Base-by-base conservation (phyloP, 2,797 vertebrate species). In the Cossypha caffra region DNA sequence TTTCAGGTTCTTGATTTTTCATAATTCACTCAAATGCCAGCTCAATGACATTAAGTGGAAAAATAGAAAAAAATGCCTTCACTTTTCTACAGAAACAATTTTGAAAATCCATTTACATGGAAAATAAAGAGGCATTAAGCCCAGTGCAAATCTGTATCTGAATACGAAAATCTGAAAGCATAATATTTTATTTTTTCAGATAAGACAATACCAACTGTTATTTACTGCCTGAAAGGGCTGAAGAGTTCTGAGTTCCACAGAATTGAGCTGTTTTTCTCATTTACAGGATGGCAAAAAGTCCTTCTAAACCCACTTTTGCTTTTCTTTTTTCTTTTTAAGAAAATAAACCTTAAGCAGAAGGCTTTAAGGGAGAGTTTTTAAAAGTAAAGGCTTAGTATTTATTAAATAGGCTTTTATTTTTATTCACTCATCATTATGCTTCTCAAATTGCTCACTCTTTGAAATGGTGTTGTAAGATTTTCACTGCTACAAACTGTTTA, bases 91-190 rank as follows among this genome's bases (percentile, higher is more conserved):
- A 96, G 96, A 96, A 96, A 97, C 96, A 95, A 95, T 97, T 96
- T 96, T 95, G 95, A 96, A 96, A 97, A 97, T 95, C 91, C 76
- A 96, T 97, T 97, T 97, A 96, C 94, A 96, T 88, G 76, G 86
- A 94, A 96, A 97, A 97, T 96, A 97, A 97, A 96, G 95, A 96
- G 76, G 67, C 86, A 96, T 95, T 97, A 96, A 96, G 88, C 52
- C 43, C 40, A 43, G 84, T 73, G 88, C 84, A 96, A 96, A 96
- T 95, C 90, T 94, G 67, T 84, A 92, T 76, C 67, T 94, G 95
- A 97, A 95, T 95, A 91, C n/a, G 90, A 88, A 96, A 94, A 75
- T 90, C 78, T 95, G 94, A 97, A 95, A 94, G 91, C 90, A 75
- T 82, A 96, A 96, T 96, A 96, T 93, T 97, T 97, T 96, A 95